phyloP scores from a whole-genome alignment of 2,888 invertebrate species.

The Hybos culiciformis region DNA sequence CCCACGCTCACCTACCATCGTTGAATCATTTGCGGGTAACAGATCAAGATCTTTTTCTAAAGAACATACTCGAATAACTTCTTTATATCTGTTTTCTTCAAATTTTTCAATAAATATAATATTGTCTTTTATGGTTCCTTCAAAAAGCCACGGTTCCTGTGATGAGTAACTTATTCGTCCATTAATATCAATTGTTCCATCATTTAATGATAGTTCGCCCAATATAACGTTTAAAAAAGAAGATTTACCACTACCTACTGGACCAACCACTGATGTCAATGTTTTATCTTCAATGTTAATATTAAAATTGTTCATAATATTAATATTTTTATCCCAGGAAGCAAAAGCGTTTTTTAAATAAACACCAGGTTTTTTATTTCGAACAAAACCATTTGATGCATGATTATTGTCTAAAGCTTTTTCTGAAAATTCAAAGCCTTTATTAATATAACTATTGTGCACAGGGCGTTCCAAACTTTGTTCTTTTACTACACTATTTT shows the following conservation, averaged over 20 bases:
- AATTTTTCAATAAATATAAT: conserved; percentile 70
- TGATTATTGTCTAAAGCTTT: conserved; percentile 15
- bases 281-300: conserved; percentile 30
- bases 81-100: conserved; percentile 42
- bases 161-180: conserved; percentile 63
- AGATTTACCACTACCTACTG: conserved; percentile 63
- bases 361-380: conserved; percentile 25
- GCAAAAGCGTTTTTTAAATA: conserved; percentile 37
- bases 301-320: conserved; percentile 35
- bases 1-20: conserved; percentile 51
- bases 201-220: conserved; percentile 48
- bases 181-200: conserved; percentile 44
- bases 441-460: conserved; percentile 14
- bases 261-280: conserved; percentile 46
- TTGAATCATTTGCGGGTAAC: conserved; percentile 40
- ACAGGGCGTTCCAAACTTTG: conserved; percentile 16
- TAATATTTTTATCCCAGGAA: conserved; percentile 35
- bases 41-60: conserved; percentile 49
- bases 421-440: conserved; percentile 5
- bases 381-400: conserved; percentile 19
- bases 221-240: conserved; percentile 59
- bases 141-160: conserved; percentile 74
- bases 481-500: conserved; percentile 19
- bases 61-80: conserved; percentile 45
- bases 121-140: conserved; percentile 75